Evolutionary conservation across 2,888 invertebrate genomes (phyloP).

Genomic region (Linyphia triangularis): DNA sequence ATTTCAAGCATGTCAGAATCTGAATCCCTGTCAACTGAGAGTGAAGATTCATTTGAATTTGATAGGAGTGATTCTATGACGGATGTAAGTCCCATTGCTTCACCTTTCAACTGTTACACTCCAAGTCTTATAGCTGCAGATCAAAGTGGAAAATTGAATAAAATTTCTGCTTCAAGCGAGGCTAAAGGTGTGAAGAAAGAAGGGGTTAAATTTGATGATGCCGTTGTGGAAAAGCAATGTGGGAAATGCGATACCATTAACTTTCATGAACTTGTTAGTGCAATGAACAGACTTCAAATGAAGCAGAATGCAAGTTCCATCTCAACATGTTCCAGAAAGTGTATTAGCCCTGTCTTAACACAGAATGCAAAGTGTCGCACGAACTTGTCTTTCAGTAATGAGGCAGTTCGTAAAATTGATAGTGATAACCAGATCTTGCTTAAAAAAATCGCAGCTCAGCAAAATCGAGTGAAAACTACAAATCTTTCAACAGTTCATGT

Average conservation of each 20-base stretch:
- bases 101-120: slow-evolving; percentile 61
- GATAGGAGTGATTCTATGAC: slow-evolving; percentile 70
- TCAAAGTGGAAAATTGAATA: background rate
- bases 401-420: slow-evolving; percentile 81
- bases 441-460: slow-evolving; percentile 80
- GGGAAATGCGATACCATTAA: slow-evolving; percentile 54
- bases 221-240: slow-evolving; percentile 29
- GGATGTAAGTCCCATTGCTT: slow-evolving; percentile 66
- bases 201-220: slow-evolving; percentile 70
- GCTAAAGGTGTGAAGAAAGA: slow-evolving; percentile 42
- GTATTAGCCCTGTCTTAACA: slow-evolving; percentile 47
- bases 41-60: slow-evolving; percentile 74
- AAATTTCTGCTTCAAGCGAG: background rate
- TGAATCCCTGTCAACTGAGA: slow-evolving; percentile 47
- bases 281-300: slow-evolving; percentile 69
- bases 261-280: slow-evolving; percentile 61
- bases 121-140: slow-evolving; percentile 9
- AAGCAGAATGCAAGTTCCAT: slow-evolving; percentile 53
- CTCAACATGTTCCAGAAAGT: slow-evolving; percentile 5
- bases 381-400: slow-evolving; percentile 81
- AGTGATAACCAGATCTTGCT: slow-evolving; percentile 81
- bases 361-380: slow-evolving; percentile 67
- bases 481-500: background rate
- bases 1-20: slow-evolving; percentile 57
- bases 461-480: slow-evolving; percentile 56